These are phyloP conservation scores for Liparis tanakae DNA, from an alignment of 2,797 vertebrate species.

Conservation along the genomic window DNA sequence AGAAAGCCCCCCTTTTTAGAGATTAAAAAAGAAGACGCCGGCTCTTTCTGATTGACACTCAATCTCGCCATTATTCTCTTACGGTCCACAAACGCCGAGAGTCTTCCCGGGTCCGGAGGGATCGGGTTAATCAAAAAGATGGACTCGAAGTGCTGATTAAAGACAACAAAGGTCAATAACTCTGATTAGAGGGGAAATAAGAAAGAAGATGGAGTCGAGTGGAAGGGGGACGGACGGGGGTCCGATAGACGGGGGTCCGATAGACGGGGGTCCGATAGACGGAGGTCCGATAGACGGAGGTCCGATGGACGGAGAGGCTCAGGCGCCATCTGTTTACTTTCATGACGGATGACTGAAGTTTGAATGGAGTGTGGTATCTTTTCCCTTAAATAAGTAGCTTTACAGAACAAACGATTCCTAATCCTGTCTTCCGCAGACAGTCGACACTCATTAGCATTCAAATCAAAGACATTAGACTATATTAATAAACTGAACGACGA, in stretches of 20 bases:
- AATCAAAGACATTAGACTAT: not conserved
- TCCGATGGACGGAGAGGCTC: not conserved
- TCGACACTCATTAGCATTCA: conserved; percentile 1
- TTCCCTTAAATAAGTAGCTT: not conserved
- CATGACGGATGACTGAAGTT: not conserved
- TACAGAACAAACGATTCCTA: not conserved
- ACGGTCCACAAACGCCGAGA: conserved; percentile 6
- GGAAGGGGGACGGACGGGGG: not conserved
- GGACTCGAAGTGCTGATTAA: conserved; percentile 58
- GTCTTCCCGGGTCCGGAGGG: conserved; percentile 35
- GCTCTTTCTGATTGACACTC: conserved; percentile 42
- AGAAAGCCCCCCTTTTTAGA: conserved; percentile 60
- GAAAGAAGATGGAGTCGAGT: conserved; percentile 2
- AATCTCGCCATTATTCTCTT: conserved; percentile 13
- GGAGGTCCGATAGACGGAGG: too few species aligned
- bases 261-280: not conserved
- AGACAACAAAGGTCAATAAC: conserved; percentile 45
- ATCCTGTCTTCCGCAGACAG: not conserved
- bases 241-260: conserved; percentile 12
- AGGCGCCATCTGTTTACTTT: too few species aligned
- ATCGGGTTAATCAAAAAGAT: conserved; percentile 64
- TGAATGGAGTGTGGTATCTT: not conserved
- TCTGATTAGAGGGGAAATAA: conserved; percentile 72
- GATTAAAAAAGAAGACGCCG: conserved; percentile 67
- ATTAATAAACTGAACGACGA: conserved; percentile 9